These are phyloP conservation scores for Agrotis ipsilon DNA, from an alignment of 2,888 invertebrate species.

Conservation along the genomic window DNA sequence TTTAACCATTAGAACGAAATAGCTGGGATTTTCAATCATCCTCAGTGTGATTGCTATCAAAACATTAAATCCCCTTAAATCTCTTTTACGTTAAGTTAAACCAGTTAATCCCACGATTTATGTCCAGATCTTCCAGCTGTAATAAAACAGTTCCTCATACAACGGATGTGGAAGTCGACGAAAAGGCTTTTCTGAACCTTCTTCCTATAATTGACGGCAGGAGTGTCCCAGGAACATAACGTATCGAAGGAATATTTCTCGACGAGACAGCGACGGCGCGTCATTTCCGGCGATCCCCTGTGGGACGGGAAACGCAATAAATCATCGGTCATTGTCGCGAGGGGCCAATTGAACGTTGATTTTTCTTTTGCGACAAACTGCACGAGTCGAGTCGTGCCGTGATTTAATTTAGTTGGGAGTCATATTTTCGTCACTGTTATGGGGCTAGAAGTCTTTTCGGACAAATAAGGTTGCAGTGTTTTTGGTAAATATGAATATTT, in stretches of 20 bases:
- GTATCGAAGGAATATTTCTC: conserved; percentile 75
- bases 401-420: conserved; percentile 56
- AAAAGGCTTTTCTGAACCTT: conserved; percentile 58
- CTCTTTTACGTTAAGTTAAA: conserved; percentile 37
- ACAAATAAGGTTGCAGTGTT: not conserved
- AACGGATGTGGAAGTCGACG: conserved; percentile 36
- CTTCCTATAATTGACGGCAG: conserved; percentile 70
- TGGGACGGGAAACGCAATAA: conserved; percentile 81
- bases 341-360: conserved; percentile 84
- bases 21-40: conserved; percentile 11
- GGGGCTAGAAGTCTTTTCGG: not conserved
- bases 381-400: conserved; percentile 49
- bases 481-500: too few relatives aligned
- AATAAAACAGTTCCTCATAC: conserved; percentile 47
- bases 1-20: not conserved
- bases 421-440: not conserved
- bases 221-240: conserved; percentile 66
- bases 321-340: conserved; percentile 84
- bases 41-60: conserved; percentile 10
- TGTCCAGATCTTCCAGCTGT: conserved; percentile 16
- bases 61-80: conserved; percentile 33
- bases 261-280: conserved; percentile 70
- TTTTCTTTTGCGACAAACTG: conserved; percentile 73
- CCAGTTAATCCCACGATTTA: conserved; percentile 37
- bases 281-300: conserved; percentile 74